Conservation (phyloP, 2,888 invertebrate species). For the Tortricodes alternella region DNA sequence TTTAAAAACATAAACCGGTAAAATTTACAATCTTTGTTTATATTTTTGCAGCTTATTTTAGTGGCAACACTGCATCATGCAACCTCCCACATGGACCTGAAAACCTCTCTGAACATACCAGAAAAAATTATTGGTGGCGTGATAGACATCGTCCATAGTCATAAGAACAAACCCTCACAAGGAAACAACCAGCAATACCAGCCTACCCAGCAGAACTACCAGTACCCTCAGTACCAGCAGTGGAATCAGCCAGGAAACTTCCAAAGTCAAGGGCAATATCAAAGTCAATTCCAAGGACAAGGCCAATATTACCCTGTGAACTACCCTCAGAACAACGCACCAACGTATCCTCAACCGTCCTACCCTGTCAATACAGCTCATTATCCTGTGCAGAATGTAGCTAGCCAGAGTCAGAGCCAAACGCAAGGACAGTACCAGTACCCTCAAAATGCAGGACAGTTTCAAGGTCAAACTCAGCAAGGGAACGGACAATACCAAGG, state of each 20-base stretch:
- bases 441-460: constrained; percentile 35
- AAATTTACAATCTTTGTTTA: neutral
- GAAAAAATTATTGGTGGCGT: constrained; percentile 75
- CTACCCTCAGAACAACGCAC: constrained; percentile 38
- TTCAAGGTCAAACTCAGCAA: constrained; percentile 33
- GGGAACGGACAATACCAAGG: constrained; percentile 38
- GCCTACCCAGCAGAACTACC: constrained; percentile 45
- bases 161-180: constrained; percentile 59
- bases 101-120: constrained; percentile 62
- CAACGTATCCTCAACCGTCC: constrained; percentile 36
- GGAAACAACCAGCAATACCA: constrained; percentile 29
- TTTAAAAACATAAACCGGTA: neutral
- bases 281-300: constrained; percentile 38
- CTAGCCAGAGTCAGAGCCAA: constrained; percentile 33
- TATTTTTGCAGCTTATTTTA: constrained; percentile 45
- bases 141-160: constrained; percentile 71
- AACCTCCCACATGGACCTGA: constrained; percentile 41
- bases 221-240: constrained; percentile 40
- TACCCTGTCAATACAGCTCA: constrained; percentile 30
- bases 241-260: constrained; percentile 41
- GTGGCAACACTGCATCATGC: constrained; percentile 36
- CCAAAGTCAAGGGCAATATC: constrained; percentile 41
- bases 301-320: constrained; percentile 27
- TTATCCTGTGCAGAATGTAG: constrained; percentile 13
- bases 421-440: constrained; percentile 38